Evolutionary conservation across 2,888 invertebrate genomes (phyloP), one percentile per base, ranked within the genome.

Genomic region (Tachina fera): DNA sequence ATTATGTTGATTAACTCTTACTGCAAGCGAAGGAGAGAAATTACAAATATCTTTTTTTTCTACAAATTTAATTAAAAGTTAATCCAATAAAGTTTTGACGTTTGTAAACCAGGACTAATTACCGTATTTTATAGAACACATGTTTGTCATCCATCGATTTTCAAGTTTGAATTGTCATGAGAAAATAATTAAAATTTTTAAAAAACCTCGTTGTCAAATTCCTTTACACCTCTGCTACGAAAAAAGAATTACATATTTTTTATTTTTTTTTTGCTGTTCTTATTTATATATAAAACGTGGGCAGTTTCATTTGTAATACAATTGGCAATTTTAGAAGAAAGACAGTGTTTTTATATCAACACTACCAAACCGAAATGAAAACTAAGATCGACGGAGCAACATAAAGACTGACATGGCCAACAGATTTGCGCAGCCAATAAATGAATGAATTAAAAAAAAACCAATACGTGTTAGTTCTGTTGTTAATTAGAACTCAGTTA

Each of bases 381-480:
- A 80, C 72, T 76, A 31, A 60, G 60, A 80, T 58, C 67, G 81
- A 84, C 84, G 65, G 70, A 76, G 58, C 71, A 74, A 72, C 78
- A 76, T 65, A 41, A 14, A 56, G 63, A 77, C 65, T 71, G 77
- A 71, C 74, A 74, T 79, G 72, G 65, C 49, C 65, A 80, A 65
- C 76, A 82, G 56, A 58, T 65, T 75, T 70, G 60, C 16, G n/a
- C 68, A 71, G 47, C 63, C 49, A 85, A 78, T 58, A 75, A 78
- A 76, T 70, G 72, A 72, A 56, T 76, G 10, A 72, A 79, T 67
- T 39, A 51, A 75, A 53, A 68, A 65, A 81, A 75, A 75, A 43
- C 19, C 68, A 82, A 78, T 78, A 85, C 82, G 82, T 86, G 85
- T 86, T 79, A 82, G 58, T 82, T 86, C 67, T 65, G 79, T 78